phyloP scores from a whole-genome alignment of 2,888 invertebrate genomes.

The Agrilus cyanescens region DNA sequence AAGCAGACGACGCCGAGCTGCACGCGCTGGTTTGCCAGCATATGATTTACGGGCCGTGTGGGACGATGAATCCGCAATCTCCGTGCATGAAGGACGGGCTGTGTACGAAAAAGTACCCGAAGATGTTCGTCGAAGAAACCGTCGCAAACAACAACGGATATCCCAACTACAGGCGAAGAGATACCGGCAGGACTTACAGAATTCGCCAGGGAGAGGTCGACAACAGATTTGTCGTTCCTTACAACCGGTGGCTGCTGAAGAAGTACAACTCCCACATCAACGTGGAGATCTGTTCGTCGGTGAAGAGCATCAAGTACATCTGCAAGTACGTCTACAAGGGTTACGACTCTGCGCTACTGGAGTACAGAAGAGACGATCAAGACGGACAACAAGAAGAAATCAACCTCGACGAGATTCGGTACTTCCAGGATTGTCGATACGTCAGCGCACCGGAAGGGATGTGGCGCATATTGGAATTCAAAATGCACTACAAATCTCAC shows the following conservation, averaged over 20 bases:
- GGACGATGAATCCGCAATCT: neutral
- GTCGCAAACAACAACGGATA: slow-evolving; percentile 18
- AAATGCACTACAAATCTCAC: slow-evolving; percentile 23
- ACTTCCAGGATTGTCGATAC: no score
- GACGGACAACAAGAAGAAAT: no score
- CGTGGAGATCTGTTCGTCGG: slow-evolving; percentile 21
- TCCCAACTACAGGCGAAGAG: slow-evolving; percentile 17
- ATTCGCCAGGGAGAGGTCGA: no score
- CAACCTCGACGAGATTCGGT: no score
- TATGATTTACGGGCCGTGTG: slow-evolving; percentile 13
- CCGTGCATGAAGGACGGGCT: slow-evolving; percentile 5
- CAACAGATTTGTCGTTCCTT: slow-evolving; percentile 26
- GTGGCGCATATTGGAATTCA: slow-evolving; percentile 25
- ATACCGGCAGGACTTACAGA: slow-evolving; percentile 13
- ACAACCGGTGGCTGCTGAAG: slow-evolving; percentile 13
- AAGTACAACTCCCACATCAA: slow-evolving; percentile 23
- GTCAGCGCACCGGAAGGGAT: slow-evolving; percentile 27
- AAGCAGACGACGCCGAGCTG: slow-evolving; percentile 17
- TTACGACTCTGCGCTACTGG: neutral
- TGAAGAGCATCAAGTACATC: slow-evolving; percentile 21
- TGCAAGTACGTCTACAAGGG: slow-evolving; percentile 17
- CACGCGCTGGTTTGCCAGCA: slow-evolving; percentile 22
- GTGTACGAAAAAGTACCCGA: neutral
- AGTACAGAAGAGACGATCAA: no score
- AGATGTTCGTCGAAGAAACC: no score